phyloP scores from a whole-genome alignment of 2,797 vertebrate species.

The Peromyscus eremicus region DNA sequence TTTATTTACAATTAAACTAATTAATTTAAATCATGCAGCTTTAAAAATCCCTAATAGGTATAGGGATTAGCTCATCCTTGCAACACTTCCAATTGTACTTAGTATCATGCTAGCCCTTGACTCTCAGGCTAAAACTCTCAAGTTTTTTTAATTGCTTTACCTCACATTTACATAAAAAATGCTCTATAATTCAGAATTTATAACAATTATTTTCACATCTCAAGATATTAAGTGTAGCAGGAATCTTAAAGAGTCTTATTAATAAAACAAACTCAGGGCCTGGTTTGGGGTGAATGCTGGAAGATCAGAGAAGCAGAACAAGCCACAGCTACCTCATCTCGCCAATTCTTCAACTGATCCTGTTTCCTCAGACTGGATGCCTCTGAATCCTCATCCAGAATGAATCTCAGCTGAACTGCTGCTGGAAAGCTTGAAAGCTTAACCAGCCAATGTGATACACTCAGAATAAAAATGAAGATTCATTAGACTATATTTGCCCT shows the following conservation, averaged over 20 bases:
- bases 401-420: too few species aligned
- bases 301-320: too few species aligned
- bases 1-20: neutral
- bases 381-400: too few species aligned
- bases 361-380: too few species aligned
- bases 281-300: too few species aligned
- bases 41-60: neutral
- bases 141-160: neutral
- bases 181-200: neutral
- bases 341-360: too few species aligned
- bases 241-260: too few species aligned
- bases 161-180: neutral
- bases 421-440: too few species aligned
- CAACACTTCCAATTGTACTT: neutral
- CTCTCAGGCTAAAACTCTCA: neutral
- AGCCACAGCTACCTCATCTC: too few species aligned
- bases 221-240: too few species aligned
- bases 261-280: too few species aligned
- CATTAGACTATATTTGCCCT: neutral
- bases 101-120: neutral
- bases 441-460: neutral
- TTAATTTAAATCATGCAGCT: neutral
- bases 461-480: neutral
- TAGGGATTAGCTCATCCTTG: neutral
- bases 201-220: neutral